Evolutionary conservation across 2,888 invertebrate genomes (phyloP).

Genomic region (Thymelicus sylvestris): DNA sequence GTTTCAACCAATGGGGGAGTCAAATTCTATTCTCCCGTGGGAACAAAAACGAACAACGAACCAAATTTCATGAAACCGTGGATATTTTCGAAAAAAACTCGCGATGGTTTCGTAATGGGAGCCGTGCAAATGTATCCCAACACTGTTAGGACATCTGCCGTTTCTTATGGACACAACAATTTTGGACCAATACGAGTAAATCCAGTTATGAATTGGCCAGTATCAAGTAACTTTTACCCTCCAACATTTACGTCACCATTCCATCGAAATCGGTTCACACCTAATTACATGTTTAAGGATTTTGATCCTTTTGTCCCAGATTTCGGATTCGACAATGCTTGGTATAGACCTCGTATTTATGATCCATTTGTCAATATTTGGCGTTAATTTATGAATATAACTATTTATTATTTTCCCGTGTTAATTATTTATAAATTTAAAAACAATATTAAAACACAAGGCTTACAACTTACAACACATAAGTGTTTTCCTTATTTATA

Average conservation of each 20-base stretch:
- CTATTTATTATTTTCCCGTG: too few species aligned
- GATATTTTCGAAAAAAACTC: conserved; percentile 37
- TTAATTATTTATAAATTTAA: too few species aligned
- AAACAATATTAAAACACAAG: too few species aligned
- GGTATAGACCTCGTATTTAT: conserved; percentile 56
- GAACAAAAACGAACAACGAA: conserved; percentile 45
- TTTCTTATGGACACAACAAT: conserved; percentile 37
- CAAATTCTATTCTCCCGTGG: conserved; percentile 55
- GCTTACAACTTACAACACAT: too few species aligned
- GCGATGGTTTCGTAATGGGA: conserved; percentile 51
- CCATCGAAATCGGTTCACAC: conserved; percentile 49
- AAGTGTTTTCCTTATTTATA: too few species aligned
- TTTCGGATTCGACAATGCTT: conserved; percentile 45
- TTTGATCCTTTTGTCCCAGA: conserved; percentile 46
- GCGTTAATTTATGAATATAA: conserved; percentile 42
- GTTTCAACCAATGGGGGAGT: conserved; percentile 61
- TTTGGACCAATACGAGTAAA: conserved; percentile 46
- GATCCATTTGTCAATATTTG: conserved; percentile 51
- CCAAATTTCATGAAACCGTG: conserved; percentile 36
- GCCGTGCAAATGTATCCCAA: conserved; percentile 61
- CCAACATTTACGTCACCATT: conserved; percentile 45
- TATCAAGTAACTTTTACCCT: conserved; percentile 45
- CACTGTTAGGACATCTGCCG: conserved; percentile 58
- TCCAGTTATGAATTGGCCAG: conserved; percentile 44
- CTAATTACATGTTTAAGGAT: conserved; percentile 51